Base-by-base conservation (phyloP, 64 coral and sea anemone species). In the Montipora foliosa region DNA sequence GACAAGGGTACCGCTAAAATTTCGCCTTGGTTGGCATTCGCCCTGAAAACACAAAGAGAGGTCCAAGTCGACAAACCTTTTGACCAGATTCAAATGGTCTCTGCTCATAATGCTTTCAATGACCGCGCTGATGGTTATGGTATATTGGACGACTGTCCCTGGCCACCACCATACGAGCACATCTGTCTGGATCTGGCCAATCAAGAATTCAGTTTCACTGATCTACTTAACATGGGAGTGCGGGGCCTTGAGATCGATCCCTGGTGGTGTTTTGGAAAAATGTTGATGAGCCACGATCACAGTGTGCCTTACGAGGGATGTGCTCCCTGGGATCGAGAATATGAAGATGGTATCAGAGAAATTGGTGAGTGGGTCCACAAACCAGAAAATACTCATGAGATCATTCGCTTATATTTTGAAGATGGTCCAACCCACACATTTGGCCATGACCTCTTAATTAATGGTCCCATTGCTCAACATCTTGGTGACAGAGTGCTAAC, bases 191-290 rank as follows among this genome's bases (percentile, higher is more conserved):
- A 92, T 68, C 59, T 98, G 13, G 96, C 96, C 77, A 98, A 98
- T 95, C 96, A 98, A 78, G 96, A 98, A 67, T 97, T 97, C 8
- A 97, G 96, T 66, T 95, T 97, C 49, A 97, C 96, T 21, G 96
- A 98, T 66, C 50, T 92, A 24, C 75, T 98, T 4, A 47, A 98
- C 83, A 95, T 97, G 96, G 96, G 96, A n/a, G 88, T 94, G 2
- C 76, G 96, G 20, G 93, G 83, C 29, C 44, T 97, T 55, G 96
- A 97, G 74, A 89, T 97, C 58, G 96, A 97, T 45, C 96, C 96
- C 10, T 97, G 96, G 96, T 97, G 96, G 96, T 97, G 96, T 44
- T 97, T 97, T 75, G 96, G 83, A 4, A 97, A 95, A 57, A 95
- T 97, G 73, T 48, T 93, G 8, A 95, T 97, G 96, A 97, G 96